Evolutionary conservation across 2,797 vertebrate species (phyloP), one percentile per base, ranked within the genome.

Genomic region (Sternotherus odoratus): DNA sequence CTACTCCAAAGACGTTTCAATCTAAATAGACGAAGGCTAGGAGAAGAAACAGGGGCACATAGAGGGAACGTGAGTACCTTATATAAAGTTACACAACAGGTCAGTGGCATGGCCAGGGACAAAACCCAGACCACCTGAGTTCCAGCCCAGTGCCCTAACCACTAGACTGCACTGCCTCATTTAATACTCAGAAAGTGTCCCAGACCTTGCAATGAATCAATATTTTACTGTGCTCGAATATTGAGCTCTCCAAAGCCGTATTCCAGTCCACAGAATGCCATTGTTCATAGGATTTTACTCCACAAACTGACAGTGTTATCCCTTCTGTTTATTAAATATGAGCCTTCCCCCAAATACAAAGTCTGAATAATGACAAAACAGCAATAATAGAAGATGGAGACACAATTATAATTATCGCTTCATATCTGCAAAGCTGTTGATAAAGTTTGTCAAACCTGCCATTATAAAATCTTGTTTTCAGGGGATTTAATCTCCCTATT

Each of bases 251-350:
- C 78, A 48, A 56, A 30, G 79, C 9, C 39, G 8, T 0, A 30
- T 4, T 8, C 26, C 7, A 0, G 77, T 5, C 88, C 81, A 36
- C 85, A 63, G 77, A 10, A 90, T 78, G 80, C 93, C 82, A 13
- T 86, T 82, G 26, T 80, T 91, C 81, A 74, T 86, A 91, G 95
- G 85, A 86, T 93, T 90, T 91, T 39, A 23, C 86, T 86, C 85
- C 84, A 63, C 23, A 33, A 17, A 15, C 84, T 43, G 11, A 66
- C 33, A 95, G 82, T 78, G 49, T 54, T 51, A 87, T n/a, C 72
- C 26, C 12, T 78, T 79, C 85, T 80, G 82, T 48, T 56, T 3
- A 91, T 36, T 89, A 56, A 72, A 92, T 74, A 57, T 83, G 85
- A 87, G 95, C 79, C 84, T 36, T 33, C 56, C 24, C 3, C 78